Percentiles rank a stretch among this genome's conserved stretches.
Evolutionary conservation across 1,140 invertebrate species (phyloP).

Genomic region (Saxidomus purpurata): DNA sequence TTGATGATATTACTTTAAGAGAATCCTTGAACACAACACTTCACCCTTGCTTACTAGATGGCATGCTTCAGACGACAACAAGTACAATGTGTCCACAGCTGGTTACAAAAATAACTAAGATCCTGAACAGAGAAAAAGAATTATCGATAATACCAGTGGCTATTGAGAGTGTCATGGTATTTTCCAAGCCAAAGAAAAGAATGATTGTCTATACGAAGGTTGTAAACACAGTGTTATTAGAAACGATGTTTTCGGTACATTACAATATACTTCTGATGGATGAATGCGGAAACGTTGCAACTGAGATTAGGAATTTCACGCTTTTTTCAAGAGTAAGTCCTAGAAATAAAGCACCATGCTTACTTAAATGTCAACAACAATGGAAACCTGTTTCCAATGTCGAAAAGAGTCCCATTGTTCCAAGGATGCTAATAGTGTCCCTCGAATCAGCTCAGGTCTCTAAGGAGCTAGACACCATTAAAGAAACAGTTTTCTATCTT

Average conservation of each 20-base stretch:
- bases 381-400: neutral
- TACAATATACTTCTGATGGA: conserved; percentile 24
- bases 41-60: conserved; percentile 52
- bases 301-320: conserved; percentile 9
- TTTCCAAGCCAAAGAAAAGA: neutral
- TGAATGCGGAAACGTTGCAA: neutral
- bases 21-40: neutral
- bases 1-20: neutral
- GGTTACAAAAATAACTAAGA: neutral
- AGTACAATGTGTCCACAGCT: neutral
- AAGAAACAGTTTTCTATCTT: no score
- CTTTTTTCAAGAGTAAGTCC: neutral
- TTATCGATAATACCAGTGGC: conserved; percentile 2
- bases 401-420: no score
- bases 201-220: neutral
- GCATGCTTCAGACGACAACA: conserved; percentile 15
- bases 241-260: conserved; percentile 8
- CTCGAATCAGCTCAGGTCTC: no score
- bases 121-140: neutral
- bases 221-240: neutral
- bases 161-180: conserved; percentile 4
- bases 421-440: no score
- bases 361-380: neutral
- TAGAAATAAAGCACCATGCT: neutral
- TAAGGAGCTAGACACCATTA: no score